These are phyloP conservation scores for Cosmopolites sordidus DNA, from an alignment of 2,888 invertebrate genomes.

Conservation along the genomic window DNA sequence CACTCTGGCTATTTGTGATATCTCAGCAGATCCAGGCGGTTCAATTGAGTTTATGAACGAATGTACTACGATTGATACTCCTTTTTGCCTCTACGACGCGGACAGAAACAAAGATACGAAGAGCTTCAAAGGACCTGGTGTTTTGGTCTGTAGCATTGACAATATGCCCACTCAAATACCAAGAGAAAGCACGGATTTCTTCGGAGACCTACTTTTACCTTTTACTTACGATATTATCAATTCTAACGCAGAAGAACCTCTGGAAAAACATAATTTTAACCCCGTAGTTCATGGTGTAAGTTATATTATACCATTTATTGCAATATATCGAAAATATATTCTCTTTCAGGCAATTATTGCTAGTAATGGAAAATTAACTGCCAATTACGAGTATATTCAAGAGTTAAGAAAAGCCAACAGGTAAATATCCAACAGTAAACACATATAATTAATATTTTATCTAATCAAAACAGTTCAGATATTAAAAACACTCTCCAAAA, in stretches of 20 bases:
- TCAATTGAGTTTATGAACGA: conserved; percentile 98
- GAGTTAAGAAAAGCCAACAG: conserved; percentile 64
- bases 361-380: conserved; percentile 88
- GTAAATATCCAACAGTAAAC: too few species aligned
- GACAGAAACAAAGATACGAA: conserved; percentile 96
- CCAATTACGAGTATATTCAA: conserved; percentile 91
- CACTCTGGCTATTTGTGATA: conserved; percentile 95
- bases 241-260: conserved; percentile 70
- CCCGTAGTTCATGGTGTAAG: conserved; percentile 67
- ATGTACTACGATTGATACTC: conserved; percentile 98
- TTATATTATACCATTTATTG: conserved; percentile 25
- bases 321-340: conserved; percentile 16
- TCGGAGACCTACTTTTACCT: conserved; percentile 88
- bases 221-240: conserved; percentile 83
- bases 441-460: too few species aligned
- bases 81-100: conserved; percentile 98
- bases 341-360: conserved; percentile 86
- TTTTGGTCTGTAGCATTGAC: conserved; percentile 98
- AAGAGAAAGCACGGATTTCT: conserved; percentile 94
- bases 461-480: too few species aligned
- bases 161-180: conserved; percentile 99
- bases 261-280: conserved; percentile 73
- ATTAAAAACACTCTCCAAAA: too few species aligned
- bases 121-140: conserved; percentile 94
- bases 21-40: conserved; percentile 92